Evolutionary conservation across 2,888 invertebrate genomes (phyloP).

Genomic region (Strigamia crassipes): DNA sequence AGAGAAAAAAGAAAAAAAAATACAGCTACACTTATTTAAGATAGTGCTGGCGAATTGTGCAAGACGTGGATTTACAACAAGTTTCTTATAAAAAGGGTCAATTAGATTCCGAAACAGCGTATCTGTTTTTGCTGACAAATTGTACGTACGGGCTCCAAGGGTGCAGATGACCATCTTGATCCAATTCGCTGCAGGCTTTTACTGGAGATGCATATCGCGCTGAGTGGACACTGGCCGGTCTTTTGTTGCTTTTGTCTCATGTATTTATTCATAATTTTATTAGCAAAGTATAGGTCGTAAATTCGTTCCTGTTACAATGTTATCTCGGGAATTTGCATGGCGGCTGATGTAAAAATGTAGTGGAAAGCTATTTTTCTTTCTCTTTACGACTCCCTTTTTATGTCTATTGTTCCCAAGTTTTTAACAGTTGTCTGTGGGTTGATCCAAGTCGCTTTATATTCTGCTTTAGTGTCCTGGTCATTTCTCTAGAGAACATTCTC

Average conservation of each 20-base stretch:
- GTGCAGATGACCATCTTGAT: slow-evolving; percentile 17
- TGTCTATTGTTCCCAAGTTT: background rate
- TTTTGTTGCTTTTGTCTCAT: slow-evolving; percentile 23
- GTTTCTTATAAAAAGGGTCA: background rate
- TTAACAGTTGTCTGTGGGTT: background rate
- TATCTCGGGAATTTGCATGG: slow-evolving; percentile 6
- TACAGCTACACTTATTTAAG: background rate
- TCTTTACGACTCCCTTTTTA: background rate
- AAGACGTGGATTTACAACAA: slow-evolving; percentile 21
- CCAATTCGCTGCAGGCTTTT: slow-evolving; percentile 12
- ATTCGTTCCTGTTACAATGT: background rate
- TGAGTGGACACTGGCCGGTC: slow-evolving; percentile 13
- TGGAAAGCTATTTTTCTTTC: background rate
- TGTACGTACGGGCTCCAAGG: background rate
- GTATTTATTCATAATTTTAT: slow-evolving; percentile 31
- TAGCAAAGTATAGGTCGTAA: slow-evolving; percentile 20
- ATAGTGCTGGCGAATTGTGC: background rate
- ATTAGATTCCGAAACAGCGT: background rate
- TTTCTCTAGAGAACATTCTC: background rate
- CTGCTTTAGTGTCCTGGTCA: background rate
- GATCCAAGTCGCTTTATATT: background rate
- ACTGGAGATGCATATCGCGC: background rate
- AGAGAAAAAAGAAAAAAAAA: background rate
- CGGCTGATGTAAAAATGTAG: background rate
- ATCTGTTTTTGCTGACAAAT: slow-evolving; percentile 33